Percentiles rank a stretch among this genome's conserved stretches.
These are phyloP conservation scores for Athripsodes cinereus DNA, from an alignment of 2,888 invertebrate genomes.

Conservation along the genomic window DNA sequence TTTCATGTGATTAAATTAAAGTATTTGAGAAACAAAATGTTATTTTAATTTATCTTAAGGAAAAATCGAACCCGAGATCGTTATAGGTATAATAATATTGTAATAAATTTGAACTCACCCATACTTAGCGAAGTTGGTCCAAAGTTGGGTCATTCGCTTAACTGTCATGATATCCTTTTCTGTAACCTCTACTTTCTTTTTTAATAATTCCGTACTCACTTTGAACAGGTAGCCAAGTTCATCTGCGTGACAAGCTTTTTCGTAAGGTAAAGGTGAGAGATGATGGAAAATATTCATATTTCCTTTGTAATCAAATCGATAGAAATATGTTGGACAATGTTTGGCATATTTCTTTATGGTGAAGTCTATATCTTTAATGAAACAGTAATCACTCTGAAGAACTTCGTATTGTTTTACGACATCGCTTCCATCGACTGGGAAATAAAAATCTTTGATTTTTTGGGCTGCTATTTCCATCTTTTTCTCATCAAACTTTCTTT, in stretches of 20 bases:
- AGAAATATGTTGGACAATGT: background rate
- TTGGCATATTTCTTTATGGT: background rate
- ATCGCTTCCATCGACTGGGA: conserved; percentile 24
- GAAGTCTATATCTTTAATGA: background rate
- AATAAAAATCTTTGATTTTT: conserved; percentile 31
- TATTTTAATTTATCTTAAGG: no score
- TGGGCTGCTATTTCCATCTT: background rate
- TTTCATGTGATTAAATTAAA: no score
- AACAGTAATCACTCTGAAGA: no score
- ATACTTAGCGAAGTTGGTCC: background rate
- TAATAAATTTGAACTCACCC: no score
- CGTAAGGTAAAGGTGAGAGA: background rate
- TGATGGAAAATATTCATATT: background rate
- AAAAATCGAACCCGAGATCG: no score
- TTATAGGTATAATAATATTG: no score
- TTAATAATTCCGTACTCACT: no score
- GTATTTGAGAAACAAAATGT: no score
- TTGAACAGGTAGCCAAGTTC: background rate
- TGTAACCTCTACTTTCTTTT: background rate
- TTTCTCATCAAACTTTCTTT: background rate
- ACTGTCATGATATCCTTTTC: background rate
- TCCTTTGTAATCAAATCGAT: background rate
- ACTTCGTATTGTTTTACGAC: background rate
- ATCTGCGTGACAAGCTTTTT: background rate
- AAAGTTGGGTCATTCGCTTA: background rate